phyloP scores from a whole-genome alignment of 2,113 vertebrate genomes.

The Oreocharis arfaki region DNA sequence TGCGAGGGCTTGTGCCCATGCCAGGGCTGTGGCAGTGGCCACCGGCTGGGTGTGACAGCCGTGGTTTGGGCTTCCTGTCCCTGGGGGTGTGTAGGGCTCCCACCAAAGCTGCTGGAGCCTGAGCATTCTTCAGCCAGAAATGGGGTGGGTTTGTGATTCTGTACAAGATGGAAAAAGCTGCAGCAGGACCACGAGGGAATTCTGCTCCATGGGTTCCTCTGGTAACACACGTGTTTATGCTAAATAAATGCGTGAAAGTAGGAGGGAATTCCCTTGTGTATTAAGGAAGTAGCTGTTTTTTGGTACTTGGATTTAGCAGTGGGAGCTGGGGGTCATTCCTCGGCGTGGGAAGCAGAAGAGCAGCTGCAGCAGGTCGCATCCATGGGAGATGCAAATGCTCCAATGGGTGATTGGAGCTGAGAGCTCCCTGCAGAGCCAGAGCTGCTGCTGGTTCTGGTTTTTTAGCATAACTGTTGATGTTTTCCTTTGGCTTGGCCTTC shows the following conservation, averaged over 20 bases:
- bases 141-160: not conserved
- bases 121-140: not conserved
- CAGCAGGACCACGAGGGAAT: not conserved
- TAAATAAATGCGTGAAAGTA: not conserved
- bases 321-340: not conserved
- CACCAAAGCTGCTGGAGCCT: not conserved
- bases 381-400: not conserved
- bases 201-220: not conserved
- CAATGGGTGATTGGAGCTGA: fast-evolving
- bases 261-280: not conserved
- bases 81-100: not conserved
- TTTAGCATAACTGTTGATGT: not conserved
- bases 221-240: not conserved
- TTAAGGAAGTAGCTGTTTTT: not conserved
- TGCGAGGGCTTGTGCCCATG: fast-evolving
- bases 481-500: not conserved
- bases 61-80: not conserved
- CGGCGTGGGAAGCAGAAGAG: not conserved
- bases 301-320: not conserved
- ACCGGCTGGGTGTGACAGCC: not conserved
- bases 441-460: not conserved
- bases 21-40: not conserved
- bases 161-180: not conserved
- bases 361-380: not conserved
- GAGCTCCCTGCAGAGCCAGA: not conserved